Conservation (phyloP, 2,797 vertebrate species). For the Glyptemys insculpta region DNA sequence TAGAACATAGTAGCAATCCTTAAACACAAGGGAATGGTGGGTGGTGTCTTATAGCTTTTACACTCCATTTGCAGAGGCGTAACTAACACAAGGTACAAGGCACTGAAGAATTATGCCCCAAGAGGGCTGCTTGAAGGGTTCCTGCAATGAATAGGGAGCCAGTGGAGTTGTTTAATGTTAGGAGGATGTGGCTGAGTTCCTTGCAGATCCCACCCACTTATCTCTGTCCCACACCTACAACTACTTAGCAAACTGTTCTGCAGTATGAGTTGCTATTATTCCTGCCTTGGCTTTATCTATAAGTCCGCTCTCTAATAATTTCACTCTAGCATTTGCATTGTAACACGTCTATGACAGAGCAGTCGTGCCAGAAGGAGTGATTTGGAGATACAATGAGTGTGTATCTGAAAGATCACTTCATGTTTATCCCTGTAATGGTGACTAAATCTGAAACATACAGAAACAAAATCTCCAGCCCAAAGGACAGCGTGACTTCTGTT, state of each 20-base stretch:
- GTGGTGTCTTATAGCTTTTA: neutral
- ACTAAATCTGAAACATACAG: neutral
- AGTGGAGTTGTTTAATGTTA: neutral
- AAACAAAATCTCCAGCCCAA: slow-evolving; percentile 10
- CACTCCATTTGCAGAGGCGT: neutral
- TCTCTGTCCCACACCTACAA: neutral
- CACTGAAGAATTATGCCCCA: neutral
- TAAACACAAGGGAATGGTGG: neutral
- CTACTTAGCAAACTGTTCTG: neutral
- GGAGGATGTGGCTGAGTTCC: neutral
- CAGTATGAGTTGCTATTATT: neutral
- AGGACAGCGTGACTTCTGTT: slow-evolving; percentile 23
- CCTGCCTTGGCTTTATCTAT: neutral
- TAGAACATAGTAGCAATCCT: neutral
- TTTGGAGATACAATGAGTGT: rapidly evolving
- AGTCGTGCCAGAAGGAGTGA: neutral
- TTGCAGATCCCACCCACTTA: neutral
- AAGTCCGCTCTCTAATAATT: neutral
- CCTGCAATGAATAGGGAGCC: neutral
- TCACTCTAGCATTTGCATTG: neutral
- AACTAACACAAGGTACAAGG: neutral
- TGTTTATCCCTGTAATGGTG: neutral
- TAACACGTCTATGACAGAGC: neutral
- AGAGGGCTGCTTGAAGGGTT: neutral
- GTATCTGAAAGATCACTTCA: neutral